Base-by-base conservation (phyloP, 1,140 invertebrate species). In the Magallana angulata region DNA sequence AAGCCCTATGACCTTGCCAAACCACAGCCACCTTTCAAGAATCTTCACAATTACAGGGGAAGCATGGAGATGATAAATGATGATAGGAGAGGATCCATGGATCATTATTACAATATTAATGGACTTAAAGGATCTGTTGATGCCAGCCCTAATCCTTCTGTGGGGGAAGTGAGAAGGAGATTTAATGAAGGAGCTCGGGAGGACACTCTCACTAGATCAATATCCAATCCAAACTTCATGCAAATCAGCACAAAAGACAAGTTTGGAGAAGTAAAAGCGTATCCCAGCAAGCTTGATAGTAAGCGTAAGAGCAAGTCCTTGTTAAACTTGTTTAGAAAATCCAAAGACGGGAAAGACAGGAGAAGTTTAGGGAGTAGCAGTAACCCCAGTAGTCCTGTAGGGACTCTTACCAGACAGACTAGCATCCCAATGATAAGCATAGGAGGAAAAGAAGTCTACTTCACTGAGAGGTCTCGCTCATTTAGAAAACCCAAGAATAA, bases 171-270 rank as follows among this genome's bases (percentile, higher is more conserved):
- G 2, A 85, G 92, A 12, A 91, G 90, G 90, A 90, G 91, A 82
- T 91, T 93, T 24, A 89, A 91, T 64, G 90, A 91, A 18, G 85
- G 87, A 84, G 85, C 82, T 7, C 87, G 89, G 57, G 89, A 90
- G 14, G 87, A 92, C n/a, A 90, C 88, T 48, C 89, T 93, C 16
- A 89, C 91, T 36, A 91, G 93, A 85, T 93, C 93, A 57, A 85
- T 93, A 18, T 94, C 93, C 56, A 94, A 94, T 91, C 93, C 93
- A 60, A 94, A 93, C 87, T 94, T 93, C 85, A 89, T 94, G 9
- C 91, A 92, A 14, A 86, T 92, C 14, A 86, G 89, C 18, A 93
- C 91, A 76, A 92, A 92, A 82, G 92, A 94, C 76, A 90, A 92
- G 86, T 59, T 91, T 14, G 89, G 87, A 84, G 87, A 88, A 85